These are phyloP conservation scores for Todiramphus chloris DNA, from an alignment of 2,113 vertebrate species.

Conservation along the genomic window DNA sequence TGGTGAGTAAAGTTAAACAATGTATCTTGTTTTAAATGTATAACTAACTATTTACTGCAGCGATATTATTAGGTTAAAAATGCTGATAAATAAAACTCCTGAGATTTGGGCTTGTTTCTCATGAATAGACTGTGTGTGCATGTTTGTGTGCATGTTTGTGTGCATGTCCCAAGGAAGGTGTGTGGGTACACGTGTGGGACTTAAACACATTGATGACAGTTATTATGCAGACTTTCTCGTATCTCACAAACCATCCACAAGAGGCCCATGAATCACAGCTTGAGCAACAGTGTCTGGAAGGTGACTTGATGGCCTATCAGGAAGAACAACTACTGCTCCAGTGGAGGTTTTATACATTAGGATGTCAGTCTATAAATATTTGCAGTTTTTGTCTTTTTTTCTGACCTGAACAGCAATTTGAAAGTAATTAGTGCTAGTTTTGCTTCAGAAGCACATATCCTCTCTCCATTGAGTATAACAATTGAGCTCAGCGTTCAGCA, in stretches of 20 bases:
- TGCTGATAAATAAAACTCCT: not conserved
- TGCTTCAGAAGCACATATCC: not conserved
- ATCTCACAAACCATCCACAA: not conserved
- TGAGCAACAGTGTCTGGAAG: not conserved
- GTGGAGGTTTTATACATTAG: fast-evolving
- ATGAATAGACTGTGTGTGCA: no score
- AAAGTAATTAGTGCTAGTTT: not conserved
- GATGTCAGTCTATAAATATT: not conserved
- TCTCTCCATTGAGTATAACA: not conserved
- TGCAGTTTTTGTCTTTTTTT: not conserved
- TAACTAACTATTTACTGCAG: not conserved
- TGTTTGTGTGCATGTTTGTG: not conserved
- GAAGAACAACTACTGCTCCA: not conserved
- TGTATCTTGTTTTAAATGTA: not conserved
- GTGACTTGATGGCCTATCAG: not conserved
- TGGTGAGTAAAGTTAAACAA: constrained; percentile 20
- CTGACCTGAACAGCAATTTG: not conserved
- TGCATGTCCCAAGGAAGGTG: not conserved
- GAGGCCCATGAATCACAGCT: not conserved
- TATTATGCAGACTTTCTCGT: not conserved
- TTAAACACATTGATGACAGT: not conserved
- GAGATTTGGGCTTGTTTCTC: not conserved
- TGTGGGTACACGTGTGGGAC: not conserved
- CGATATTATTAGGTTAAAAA: not conserved
- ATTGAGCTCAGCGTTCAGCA: not conserved